Conservation (phyloP, 2,113 vertebrate species). For the Apistogramma diplotaenia region DNA sequence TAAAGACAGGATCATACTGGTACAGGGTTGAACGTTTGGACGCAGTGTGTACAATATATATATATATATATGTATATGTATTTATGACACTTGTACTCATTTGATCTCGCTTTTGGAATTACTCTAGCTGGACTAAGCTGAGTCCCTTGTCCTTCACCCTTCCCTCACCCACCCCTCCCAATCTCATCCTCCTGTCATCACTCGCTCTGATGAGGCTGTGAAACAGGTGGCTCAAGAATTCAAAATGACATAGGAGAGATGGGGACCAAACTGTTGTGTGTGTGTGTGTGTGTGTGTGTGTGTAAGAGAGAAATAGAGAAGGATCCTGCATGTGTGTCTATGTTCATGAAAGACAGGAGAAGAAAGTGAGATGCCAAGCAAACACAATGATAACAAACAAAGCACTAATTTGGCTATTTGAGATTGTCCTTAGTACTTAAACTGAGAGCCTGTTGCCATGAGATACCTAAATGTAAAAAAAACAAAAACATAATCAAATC, state of each 20-base stretch:
- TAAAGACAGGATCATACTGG: not conserved
- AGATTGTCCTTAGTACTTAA: not conserved
- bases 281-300: not conserved
- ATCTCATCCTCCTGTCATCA: constrained; percentile 71
- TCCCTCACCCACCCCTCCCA: constrained; percentile 1
- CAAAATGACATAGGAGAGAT: constrained; percentile 58
- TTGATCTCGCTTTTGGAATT: constrained; percentile 18
- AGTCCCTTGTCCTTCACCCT: constrained; percentile 58
- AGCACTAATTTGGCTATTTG: not conserved
- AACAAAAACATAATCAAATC: constrained; percentile 36
- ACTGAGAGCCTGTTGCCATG: constrained; percentile 10
- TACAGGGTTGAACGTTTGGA: not conserved
- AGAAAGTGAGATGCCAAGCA: constrained; percentile 1
- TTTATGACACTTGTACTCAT: not conserved
- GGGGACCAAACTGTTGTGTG: constrained; percentile 39
- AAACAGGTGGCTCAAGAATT: constrained; percentile 71
- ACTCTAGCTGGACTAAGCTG: constrained; percentile 12
- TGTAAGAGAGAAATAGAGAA: not conserved
- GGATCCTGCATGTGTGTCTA: not conserved
- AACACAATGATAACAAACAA: constrained; percentile 29
- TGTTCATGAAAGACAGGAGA: constrained; percentile 21
- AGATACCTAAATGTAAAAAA: not conserved
- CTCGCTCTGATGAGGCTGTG: constrained; percentile 55
- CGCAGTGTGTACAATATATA: constrained; percentile 6
- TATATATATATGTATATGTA: not conserved